These are phyloP conservation scores for Hemaris fuciformis DNA, from an alignment of 2,888 invertebrate genomes.

Conservation along the genomic window DNA sequence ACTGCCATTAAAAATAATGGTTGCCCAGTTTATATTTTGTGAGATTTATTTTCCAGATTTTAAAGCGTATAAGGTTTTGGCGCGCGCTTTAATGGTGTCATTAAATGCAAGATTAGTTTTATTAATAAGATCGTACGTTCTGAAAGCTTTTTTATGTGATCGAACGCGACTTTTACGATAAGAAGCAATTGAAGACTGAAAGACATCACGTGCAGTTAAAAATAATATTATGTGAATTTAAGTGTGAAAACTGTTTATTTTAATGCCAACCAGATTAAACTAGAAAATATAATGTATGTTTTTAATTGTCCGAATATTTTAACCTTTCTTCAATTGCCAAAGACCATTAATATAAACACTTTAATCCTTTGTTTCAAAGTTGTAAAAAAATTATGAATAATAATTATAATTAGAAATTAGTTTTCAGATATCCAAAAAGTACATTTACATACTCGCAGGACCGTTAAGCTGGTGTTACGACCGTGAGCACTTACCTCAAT, in stretches of 20 bases:
- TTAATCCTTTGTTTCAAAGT: no score
- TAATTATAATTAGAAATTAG: constrained; percentile 28
- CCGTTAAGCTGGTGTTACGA: constrained; percentile 54
- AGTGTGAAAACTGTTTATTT: neutral
- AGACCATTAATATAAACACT: no score
- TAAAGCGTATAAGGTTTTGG: constrained; percentile 39
- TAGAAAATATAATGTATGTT: no score
- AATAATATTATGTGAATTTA: neutral
- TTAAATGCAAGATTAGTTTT: constrained; percentile 35
- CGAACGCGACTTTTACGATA: constrained; percentile 3
- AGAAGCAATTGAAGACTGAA: neutral
- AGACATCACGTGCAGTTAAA: neutral
- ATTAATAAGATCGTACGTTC: constrained; percentile 16
- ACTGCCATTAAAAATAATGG: constrained; percentile 66
- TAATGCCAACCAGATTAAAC: neutral
- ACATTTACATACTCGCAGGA: constrained; percentile 49
- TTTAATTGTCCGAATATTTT: no score
- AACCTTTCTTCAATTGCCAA: no score
- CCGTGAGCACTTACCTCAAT: constrained; percentile 56
- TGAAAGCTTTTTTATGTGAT: constrained; percentile 9
- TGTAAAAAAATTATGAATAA: constrained; percentile 11
- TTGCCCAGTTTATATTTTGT: constrained; percentile 49
- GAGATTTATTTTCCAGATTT: constrained; percentile 55
- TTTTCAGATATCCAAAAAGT: constrained; percentile 33
- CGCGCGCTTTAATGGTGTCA: constrained; percentile 30